phyloP scores from a whole-genome alignment of 2,888 invertebrate genomes.

The Periphyllus acericola region DNA sequence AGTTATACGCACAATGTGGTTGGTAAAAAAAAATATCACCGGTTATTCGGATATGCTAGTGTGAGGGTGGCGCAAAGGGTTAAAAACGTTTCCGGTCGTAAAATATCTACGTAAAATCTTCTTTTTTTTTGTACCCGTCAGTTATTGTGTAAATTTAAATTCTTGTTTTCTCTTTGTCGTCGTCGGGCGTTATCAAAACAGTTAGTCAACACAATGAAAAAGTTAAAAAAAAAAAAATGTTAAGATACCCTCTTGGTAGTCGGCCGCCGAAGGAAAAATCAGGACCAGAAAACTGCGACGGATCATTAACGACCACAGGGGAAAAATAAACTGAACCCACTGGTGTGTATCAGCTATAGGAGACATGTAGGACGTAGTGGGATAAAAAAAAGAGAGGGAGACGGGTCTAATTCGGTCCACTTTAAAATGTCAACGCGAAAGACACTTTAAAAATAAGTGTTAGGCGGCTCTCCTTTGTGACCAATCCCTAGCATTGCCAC shows the following conservation, averaged over 20 bases:
- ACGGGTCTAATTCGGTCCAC: slow-evolving; percentile 50
- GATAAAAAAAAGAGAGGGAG: background rate
- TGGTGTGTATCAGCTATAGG: background rate
- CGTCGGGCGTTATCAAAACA: slow-evolving; percentile 20
- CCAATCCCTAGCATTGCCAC: background rate
- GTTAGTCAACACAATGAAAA: slow-evolving; percentile 19
- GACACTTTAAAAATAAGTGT: slow-evolving; percentile 58
- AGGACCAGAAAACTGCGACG: slow-evolving; percentile 8
- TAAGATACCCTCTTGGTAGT: background rate
- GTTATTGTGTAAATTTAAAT: slow-evolving; percentile 35
- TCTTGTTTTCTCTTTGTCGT: slow-evolving; percentile 15
- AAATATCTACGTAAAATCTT: slow-evolving; percentile 30
- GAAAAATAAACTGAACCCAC: slow-evolving; percentile 12
- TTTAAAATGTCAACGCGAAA: slow-evolving; percentile 56
- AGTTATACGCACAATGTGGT: slow-evolving; percentile 15
- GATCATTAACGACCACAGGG: slow-evolving; percentile 21
- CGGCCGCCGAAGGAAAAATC: background rate
- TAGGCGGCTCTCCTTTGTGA: slow-evolving; percentile 22
- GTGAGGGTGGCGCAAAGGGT: slow-evolving; percentile 15
- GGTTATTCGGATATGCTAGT: background rate
- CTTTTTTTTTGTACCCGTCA: slow-evolving; percentile 8
- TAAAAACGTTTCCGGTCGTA: slow-evolving; percentile 46
- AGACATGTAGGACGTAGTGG: slow-evolving; percentile 8
- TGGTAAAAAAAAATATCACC: slow-evolving; percentile 19
- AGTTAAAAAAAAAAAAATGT: background rate